A percentile compares a stretch with the other conserved stretches of the same genome.
phyloP scores from a whole-genome alignment of 2,113 vertebrate species.

The Kobus ellipsiprymnus region DNA sequence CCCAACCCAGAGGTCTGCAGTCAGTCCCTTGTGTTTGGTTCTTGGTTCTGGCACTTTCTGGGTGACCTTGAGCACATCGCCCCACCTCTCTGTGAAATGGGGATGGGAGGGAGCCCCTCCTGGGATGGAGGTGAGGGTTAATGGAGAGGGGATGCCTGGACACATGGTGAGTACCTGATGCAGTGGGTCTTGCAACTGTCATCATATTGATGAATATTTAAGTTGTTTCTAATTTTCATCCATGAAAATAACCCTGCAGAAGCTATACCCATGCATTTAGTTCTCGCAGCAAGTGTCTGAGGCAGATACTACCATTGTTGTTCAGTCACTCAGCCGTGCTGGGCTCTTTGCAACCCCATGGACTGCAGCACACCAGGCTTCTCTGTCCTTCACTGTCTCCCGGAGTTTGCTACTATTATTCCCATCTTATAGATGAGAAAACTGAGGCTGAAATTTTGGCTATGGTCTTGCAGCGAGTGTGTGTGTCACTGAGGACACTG shows the following conservation, averaged over 20 bases:
- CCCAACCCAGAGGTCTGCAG: not conserved
- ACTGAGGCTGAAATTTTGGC: not conserved
- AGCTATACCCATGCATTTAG: fast-evolving
- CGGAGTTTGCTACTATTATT: not conserved
- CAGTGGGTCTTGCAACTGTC: not conserved
- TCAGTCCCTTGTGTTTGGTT: not conserved
- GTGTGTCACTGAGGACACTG: not conserved
- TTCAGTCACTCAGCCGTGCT: not conserved
- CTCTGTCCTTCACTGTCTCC: not conserved
- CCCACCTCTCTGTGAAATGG: not conserved
- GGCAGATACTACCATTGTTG: not conserved
- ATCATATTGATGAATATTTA: not conserved
- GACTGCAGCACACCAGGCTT: not conserved
- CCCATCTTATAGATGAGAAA: not conserved
- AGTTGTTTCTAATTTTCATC: not conserved
- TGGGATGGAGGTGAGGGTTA: not conserved
- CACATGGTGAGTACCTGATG: fast-evolving
- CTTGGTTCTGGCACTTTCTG: not conserved
- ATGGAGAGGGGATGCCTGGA: not conserved
- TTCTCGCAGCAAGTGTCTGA: not conserved
- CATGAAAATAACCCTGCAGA: not conserved
- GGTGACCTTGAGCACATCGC: not conserved
- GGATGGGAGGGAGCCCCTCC: not conserved
- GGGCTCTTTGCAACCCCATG: not conserved
- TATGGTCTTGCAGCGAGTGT: not conserved